These are phyloP conservation scores for Dromiciops gliroides DNA, from an alignment of 2,113 vertebrate genomes.

Conservation along the genomic window DNA sequence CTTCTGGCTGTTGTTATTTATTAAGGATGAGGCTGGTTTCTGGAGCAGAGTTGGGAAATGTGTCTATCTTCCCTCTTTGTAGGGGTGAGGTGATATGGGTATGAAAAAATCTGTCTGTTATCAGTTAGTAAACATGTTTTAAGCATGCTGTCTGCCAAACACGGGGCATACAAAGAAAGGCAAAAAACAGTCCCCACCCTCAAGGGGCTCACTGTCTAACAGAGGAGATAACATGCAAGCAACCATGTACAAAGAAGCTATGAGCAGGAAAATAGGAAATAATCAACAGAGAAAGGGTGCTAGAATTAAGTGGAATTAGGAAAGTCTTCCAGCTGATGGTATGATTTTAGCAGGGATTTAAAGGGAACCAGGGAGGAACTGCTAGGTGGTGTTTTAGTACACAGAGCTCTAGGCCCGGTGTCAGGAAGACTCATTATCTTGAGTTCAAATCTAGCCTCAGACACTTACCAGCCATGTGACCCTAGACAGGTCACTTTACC, in stretches of 20 bases:
- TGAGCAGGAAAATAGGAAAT: background rate
- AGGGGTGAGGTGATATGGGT: background rate
- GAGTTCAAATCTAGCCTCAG: background rate
- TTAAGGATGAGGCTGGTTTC: background rate
- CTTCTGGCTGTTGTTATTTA: background rate
- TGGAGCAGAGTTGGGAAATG: background rate
- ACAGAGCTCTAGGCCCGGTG: background rate
- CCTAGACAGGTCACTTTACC: background rate
- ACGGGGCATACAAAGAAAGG: background rate
- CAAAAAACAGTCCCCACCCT: background rate
- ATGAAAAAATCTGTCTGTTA: background rate
- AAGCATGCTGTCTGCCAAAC: background rate
- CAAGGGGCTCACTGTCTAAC: background rate
- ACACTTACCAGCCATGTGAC: background rate
- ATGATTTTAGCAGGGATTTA: background rate
- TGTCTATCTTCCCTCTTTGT: background rate
- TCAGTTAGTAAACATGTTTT: background rate
- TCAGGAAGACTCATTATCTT: background rate
- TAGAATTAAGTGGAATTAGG: background rate
- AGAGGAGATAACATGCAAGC: background rate
- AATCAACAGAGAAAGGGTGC: background rate
- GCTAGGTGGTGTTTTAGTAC: background rate
- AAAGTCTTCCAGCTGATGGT: background rate
- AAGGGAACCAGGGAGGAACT: background rate
- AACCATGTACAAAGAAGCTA: background rate